Evolutionary conservation across 30 jellyfish, hydroid and myxozoan species (phyloP).

Genomic region (Aurelia aurita): DNA sequence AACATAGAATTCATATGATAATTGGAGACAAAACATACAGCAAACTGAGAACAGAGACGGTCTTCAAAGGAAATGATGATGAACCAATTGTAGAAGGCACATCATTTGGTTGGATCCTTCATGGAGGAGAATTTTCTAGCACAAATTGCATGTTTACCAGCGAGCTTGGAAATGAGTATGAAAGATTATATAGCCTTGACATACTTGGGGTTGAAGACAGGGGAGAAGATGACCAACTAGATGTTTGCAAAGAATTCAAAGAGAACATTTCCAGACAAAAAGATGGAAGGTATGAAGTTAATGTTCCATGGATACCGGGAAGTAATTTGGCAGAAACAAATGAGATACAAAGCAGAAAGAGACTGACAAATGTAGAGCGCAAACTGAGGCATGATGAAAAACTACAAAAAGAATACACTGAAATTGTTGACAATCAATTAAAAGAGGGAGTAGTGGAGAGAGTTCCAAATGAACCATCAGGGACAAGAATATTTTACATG

Average conservation of each 20-base stretch:
- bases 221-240: conserved; percentile 32
- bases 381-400: conserved; percentile 27
- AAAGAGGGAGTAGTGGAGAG: conserved; percentile 24
- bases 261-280: conserved; percentile 15
- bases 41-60: conserved; percentile 32
- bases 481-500: background rate
- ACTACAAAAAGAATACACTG: conserved; percentile 44
- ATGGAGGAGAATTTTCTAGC: conserved; percentile 5
- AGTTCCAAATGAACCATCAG: conserved; percentile 5
- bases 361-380: conserved; percentile 56
- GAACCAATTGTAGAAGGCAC: conserved; percentile 51
- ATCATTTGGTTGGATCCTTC: conserved; percentile 9
- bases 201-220: conserved; percentile 45
- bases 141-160: background rate
- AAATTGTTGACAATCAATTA: conserved; percentile 51
- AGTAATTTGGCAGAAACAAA: conserved; percentile 56
- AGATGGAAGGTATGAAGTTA: conserved; percentile 69
- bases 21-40: conserved; percentile 55
- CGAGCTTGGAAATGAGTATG: conserved; percentile 26
- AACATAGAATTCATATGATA: conserved; percentile 35
- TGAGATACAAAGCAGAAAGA: conserved; percentile 60
- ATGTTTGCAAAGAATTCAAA: conserved; percentile 8
- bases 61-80: background rate
- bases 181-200: conserved; percentile 35
- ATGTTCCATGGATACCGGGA: conserved; percentile 77